Evolutionary conservation across 2,113 vertebrate genomes (phyloP), one percentile per base, ranked within the genome.

Genomic region (Brachyhypopomus gauderio): DNA sequence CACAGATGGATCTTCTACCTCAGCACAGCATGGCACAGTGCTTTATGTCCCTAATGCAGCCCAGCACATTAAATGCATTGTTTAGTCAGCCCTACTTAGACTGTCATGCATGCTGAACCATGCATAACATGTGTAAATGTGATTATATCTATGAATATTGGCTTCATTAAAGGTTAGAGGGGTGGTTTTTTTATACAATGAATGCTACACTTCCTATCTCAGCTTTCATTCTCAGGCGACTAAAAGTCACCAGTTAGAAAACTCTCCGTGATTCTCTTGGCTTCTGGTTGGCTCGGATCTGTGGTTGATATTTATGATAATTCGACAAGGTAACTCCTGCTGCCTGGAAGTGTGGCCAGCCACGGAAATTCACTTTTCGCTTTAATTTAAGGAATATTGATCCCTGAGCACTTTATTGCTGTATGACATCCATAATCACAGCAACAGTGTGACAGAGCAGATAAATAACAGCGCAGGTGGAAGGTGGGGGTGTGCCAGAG

Each of bases 331-430:
- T 89, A 90, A 92, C 90, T 89, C 90, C 89, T 91, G 90, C 87
- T 89, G 72, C 69, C 72, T 88, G 89, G 86, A 89, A 89, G 90
- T 87, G 91, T 88, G 89, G 89, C 90, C 87, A 86, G 89, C 85
- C 90, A 90, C 91, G 90, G 93, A 94, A 92, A 93, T 94, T 92
- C 91, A 92, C 92, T 93, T 93, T 94, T 92, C 87, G 90, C 89
- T 94, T 93, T 94, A 93, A 94, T 94, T 94, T 94, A 92, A 92
- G 92, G 89, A 88, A 89, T 94, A 94, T 94, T 94, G 93, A 94
- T 94, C 91, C 89, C 81, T 81, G 84, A 88, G 90, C 87, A 83
- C 89, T 93, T 93, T 93, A 92, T 86, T 84, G 88, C 91, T 86
- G 90, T 91, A 88, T 93, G 92, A 93, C 92, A 94, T 94, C 93